These are phyloP conservation scores for Zapornia atra DNA, from an alignment of 2,113 vertebrate genomes.

Conservation along the genomic window DNA sequence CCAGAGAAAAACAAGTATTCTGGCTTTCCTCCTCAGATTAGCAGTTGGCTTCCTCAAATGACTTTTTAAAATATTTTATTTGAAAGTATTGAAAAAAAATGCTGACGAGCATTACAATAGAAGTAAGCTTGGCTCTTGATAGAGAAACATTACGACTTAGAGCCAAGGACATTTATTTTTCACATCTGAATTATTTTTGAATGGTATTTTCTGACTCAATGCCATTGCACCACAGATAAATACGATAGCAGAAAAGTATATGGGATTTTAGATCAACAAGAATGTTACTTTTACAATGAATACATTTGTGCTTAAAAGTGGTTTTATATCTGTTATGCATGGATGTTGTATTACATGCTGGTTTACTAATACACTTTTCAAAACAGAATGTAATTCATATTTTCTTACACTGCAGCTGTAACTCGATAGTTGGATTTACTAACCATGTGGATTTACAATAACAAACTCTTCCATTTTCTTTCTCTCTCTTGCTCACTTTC, in stretches of 20 bases:
- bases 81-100: neutral
- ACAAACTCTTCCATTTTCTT: constrained; percentile 40
- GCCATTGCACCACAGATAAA: constrained; percentile 12
- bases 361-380: constrained; percentile 32
- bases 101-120: neutral
- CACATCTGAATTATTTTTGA: constrained; percentile 31
- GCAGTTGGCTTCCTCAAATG: neutral
- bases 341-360: neutral
- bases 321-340: neutral
- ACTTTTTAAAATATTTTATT: neutral
- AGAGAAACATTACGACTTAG: neutral
- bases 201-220: neutral
- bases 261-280: constrained; percentile 1
- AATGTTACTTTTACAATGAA: constrained; percentile 29
- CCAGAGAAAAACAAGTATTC: neutral
- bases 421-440: constrained; percentile 11
- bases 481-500: constrained; percentile 10
- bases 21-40: constrained; percentile 15
- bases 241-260: neutral
- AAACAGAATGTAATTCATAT: constrained; percentile 30
- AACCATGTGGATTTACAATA: constrained; percentile 11
- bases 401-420: constrained; percentile 20
- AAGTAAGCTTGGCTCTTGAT: constrained; percentile 1
- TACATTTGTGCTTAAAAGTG: constrained; percentile 13
- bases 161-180: constrained; percentile 35